Evolutionary conservation across 2,888 invertebrate species (phyloP).

Genomic region (Nezara viridula): DNA sequence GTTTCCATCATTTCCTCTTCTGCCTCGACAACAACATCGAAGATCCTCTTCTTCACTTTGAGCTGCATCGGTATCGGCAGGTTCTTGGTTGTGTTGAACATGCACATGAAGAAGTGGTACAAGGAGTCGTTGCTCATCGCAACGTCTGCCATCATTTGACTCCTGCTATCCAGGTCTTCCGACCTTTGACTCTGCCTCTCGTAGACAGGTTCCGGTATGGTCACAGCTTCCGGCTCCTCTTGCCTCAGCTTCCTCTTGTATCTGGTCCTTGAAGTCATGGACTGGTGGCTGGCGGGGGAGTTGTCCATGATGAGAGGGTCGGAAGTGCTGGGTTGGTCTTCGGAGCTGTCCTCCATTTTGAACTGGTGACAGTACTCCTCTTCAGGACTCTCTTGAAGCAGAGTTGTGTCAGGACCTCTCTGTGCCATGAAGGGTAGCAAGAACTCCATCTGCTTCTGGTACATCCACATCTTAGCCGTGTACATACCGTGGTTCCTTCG

Average conservation of each 20-base stretch:
- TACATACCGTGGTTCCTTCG: slow-evolving; percentile 51
- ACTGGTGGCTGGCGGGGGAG: not conserved
- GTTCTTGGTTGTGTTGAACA: slow-evolving; percentile 52
- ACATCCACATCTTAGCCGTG: slow-evolving; percentile 61
- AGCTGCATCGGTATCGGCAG: slow-evolving; percentile 10
- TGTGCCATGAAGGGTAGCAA: slow-evolving; percentile 63
- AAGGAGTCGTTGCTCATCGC: slow-evolving; percentile 50
- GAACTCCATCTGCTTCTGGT: slow-evolving; percentile 64
- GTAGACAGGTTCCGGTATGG: not conserved
- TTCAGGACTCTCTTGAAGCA: slow-evolving; percentile 18
- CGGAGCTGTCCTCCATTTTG: slow-evolving; percentile 32
- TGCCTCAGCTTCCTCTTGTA: not conserved
- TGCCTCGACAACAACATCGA: slow-evolving; percentile 45
- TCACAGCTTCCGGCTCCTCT: not conserved
- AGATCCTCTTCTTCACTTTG: slow-evolving; percentile 45
- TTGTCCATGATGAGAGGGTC: not conserved
- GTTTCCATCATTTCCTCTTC: slow-evolving; percentile 52
- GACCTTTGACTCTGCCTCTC: not conserved
- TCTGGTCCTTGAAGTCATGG: not conserved
- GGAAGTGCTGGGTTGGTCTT: slow-evolving; percentile 13
- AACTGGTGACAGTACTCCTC: not conserved
- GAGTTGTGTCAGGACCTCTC: slow-evolving; percentile 54
- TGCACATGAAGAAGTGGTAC: slow-evolving; percentile 56
- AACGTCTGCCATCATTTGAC: not conserved
- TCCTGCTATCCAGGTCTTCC: not conserved